Conservation (phyloP, 1,140 invertebrate genomes). For the Mesaphorura yosii region DNA sequence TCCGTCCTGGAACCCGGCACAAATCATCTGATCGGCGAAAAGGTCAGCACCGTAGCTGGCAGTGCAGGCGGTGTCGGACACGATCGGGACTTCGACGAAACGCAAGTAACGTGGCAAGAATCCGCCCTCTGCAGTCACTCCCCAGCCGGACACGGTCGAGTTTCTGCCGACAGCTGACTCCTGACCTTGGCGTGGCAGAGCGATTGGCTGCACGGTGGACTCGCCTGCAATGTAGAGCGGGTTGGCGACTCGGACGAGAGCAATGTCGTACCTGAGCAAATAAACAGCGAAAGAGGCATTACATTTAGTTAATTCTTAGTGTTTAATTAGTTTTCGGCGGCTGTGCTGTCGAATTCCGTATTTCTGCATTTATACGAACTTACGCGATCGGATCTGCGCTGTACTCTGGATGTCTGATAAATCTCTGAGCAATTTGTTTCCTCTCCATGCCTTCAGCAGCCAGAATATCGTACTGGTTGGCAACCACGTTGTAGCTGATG, state of each 20-base stretch:
- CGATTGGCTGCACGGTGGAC: neutral
- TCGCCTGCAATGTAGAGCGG: neutral
- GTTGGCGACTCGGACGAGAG: constrained; percentile 3
- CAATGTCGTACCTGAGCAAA: no score
- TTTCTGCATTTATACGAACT: no score
- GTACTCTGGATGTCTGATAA: constrained; percentile 13
- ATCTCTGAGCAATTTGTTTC: constrained; percentile 1
- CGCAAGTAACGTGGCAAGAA: constrained; percentile 7
- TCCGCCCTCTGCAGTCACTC: constrained; percentile 5
- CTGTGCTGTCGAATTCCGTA: no score
- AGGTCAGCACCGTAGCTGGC: constrained; percentile 1
- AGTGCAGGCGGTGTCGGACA: constrained; percentile 6
- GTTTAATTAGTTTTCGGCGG: no score
- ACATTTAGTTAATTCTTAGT: no score
- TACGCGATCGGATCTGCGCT: neutral
- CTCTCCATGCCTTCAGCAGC: constrained; percentile 5
- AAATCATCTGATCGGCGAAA: constrained; percentile 33
- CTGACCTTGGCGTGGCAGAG: neutral
- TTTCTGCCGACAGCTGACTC: neutral
- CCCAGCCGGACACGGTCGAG: constrained; percentile 11
- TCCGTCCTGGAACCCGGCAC: constrained; percentile 35
- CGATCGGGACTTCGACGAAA: constrained; percentile 8
- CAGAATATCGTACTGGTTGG: constrained; percentile 9
- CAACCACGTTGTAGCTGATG: neutral
- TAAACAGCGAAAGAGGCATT: no score